phyloP scores from a whole-genome alignment of 2,888 invertebrate species.

The Bibio marci region DNA sequence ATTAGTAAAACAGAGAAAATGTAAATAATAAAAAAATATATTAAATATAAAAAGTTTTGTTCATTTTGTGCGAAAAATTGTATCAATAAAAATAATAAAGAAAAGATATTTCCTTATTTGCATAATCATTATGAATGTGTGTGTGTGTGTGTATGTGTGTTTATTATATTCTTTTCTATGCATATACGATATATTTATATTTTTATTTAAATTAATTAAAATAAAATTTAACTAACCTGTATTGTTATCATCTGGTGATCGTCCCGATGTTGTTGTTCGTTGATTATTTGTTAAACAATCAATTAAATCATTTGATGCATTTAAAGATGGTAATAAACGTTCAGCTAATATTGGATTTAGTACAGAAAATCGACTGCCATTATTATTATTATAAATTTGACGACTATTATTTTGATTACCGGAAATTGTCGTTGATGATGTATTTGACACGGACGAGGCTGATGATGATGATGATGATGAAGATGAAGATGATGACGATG shows the following conservation, averaged over 20 bases:
- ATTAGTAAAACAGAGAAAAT: no score
- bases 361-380: slow-evolving; percentile 52
- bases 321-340: slow-evolving; percentile 54
- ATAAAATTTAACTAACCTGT: slow-evolving; percentile 24
- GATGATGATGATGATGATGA: not conserved
- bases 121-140: no score
- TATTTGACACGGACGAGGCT: not conserved
- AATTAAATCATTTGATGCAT: slow-evolving; percentile 24
- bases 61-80: no score
- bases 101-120: no score
- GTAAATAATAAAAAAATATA: no score
- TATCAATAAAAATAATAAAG: no score
- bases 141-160: no score
- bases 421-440: slow-evolving; percentile 15
- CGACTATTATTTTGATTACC: slow-evolving; percentile 23
- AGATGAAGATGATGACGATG: slow-evolving; percentile 1
- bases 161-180: no score
- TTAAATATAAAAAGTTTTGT: no score
- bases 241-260: slow-evolving; percentile 21
- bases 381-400: slow-evolving; percentile 41
- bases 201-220: no score
- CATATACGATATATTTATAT: no score
- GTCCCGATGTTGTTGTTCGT: slow-evolving; percentile 9
- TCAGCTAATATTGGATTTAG: slow-evolving; percentile 77
- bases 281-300: slow-evolving; percentile 14